Conservation (phyloP, 2,113 vertebrate species). For the Microtus ochrogaster region DNA sequence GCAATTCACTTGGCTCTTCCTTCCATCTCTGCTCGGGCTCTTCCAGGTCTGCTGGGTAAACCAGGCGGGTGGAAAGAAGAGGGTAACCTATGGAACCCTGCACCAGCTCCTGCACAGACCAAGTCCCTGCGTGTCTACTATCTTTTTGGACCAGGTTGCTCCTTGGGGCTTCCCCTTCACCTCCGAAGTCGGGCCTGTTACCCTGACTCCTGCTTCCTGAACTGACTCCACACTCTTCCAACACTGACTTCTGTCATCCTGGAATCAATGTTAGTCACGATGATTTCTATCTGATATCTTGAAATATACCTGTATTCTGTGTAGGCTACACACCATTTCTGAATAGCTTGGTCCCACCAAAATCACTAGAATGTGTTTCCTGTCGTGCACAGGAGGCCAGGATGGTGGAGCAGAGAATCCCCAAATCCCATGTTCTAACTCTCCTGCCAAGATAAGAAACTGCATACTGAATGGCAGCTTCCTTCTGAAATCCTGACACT, state of each 20-base stretch:
- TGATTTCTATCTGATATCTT: conserved; percentile 9
- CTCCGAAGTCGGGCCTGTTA: fast-evolving
- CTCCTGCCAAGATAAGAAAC: neutral
- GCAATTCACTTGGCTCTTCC: neutral
- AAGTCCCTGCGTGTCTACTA: neutral
- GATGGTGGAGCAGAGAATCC: neutral
- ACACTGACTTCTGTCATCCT: neutral
- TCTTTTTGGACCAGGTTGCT: neutral
- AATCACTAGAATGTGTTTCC: neutral
- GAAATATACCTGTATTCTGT: neutral
- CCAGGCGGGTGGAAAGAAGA: fast-evolving
- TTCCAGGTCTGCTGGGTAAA: neutral
- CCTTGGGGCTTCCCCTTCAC: neutral
- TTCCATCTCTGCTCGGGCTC: neutral
- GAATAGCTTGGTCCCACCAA: neutral
- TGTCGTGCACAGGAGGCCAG: neutral
- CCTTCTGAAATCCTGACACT: neutral
- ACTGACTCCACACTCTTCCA: neutral
- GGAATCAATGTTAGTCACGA: neutral
- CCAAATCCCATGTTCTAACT: neutral
- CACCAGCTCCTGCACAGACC: neutral
- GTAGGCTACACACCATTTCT: neutral
- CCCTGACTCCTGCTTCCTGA: neutral
- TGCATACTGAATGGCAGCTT: neutral
- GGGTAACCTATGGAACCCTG: neutral